Evolutionary conservation across 2,888 invertebrate genomes (phyloP).

Genomic region (Chaetoderma sp.): DNA sequence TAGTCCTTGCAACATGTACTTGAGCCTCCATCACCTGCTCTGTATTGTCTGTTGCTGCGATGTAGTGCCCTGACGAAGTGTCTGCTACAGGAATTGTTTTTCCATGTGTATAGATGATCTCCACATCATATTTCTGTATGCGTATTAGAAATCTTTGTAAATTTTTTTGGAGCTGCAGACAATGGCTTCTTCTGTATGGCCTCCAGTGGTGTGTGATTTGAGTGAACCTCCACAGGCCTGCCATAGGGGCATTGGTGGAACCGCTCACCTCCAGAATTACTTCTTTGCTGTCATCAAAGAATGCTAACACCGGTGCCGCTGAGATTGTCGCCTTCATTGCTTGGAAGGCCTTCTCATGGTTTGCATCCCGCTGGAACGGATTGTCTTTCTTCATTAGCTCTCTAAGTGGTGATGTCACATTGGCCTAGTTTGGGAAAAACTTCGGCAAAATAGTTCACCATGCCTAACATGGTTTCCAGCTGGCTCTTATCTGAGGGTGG

Average conservation of each 20-base stretch:
- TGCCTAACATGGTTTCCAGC: constrained; percentile 30
- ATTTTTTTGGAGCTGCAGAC: constrained; percentile 17
- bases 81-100: constrained; percentile 35
- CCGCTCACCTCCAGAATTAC: constrained; percentile 21
- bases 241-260: constrained; percentile 32
- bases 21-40: too few relatives aligned
- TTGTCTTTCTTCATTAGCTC: constrained; percentile 20
- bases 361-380: constrained; percentile 25
- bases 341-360: too few relatives aligned
- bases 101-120: constrained; percentile 25
- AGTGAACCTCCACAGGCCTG: constrained; percentile 9
- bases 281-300: constrained; percentile 16
- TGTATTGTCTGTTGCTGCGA: not conserved
- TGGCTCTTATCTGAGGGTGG: constrained; percentile 18
- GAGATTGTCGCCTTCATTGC: too few relatives aligned
- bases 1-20: too few relatives aligned
- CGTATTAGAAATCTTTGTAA: constrained; percentile 31
- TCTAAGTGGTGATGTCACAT: constrained; percentile 18
- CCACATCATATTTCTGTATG: constrained; percentile 32
- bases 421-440: constrained; percentile 19
- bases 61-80: constrained; percentile 19
- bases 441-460: constrained; percentile 23
- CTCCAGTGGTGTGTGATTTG: constrained; percentile 33
- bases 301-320: constrained; percentile 3
- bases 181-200: constrained; percentile 26